These are phyloP conservation scores for Nephrotoma flavescens DNA, from an alignment of 2,888 invertebrate species.

Conservation along the genomic window DNA sequence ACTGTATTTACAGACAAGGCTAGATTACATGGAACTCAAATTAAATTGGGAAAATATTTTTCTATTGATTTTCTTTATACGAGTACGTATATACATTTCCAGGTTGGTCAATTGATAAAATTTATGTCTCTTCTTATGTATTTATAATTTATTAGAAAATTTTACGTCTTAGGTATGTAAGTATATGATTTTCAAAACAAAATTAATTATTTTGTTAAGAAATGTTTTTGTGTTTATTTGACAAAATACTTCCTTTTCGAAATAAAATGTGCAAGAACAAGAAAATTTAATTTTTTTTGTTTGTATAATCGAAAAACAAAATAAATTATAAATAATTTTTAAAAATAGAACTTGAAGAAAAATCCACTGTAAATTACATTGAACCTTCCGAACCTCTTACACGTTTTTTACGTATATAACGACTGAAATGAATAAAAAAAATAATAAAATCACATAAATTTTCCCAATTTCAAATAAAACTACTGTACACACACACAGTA, in stretches of 20 bases:
- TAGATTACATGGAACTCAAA: neutral
- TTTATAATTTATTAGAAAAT: neutral
- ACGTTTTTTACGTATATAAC: neutral
- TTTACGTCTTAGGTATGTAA: neutral
- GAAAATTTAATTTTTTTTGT: neutral
- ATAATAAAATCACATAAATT: neutral
- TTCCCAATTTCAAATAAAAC: neutral
- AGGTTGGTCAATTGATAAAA: neutral
- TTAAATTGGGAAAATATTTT: neutral
- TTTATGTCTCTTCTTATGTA: neutral
- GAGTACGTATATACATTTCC: neutral
- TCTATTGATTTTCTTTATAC: neutral
- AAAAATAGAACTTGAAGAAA: neutral
- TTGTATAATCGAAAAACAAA: neutral
- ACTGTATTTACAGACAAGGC: neutral
- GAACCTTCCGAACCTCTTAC: neutral
- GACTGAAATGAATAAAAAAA: neutral
- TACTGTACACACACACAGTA: neutral
- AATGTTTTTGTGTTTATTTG: neutral
- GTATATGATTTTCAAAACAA: neutral
- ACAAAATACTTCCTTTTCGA: neutral
- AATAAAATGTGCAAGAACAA: neutral
- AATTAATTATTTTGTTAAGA: neutral
- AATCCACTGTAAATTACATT: neutral
- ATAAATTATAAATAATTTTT: neutral